Evolutionary conservation across 2,797 vertebrate genomes (phyloP), one percentile per base, ranked within the genome.

Genomic region (Pempheris klunzingeri): DNA sequence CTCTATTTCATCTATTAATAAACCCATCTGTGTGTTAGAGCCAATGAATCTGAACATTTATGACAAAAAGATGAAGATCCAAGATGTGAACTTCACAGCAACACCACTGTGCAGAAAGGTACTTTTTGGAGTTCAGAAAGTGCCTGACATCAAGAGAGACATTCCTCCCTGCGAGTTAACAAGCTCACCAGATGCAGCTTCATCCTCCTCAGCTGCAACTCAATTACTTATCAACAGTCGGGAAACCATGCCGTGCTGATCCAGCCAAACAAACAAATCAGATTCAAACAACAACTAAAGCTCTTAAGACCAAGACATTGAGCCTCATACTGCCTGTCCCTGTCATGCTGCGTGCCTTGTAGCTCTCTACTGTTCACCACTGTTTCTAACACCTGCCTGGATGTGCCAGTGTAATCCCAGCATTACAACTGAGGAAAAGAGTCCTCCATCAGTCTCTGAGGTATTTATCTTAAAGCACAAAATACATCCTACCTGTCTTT

Each of bases 191-290:
- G 70, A 77, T 46, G 46, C 70, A 55, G 73, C 50, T 54, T 73
- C 52, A 58, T 65, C 61, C 49, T 71, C 34, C 47, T 62, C 32
- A 7, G 47, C 58, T 41, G 30, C 20, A 66, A 65, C 74, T 69
- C 55, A 65, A 82, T 86, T 78, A 83, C 47, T 58, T 50, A 62
- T 78, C 53, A 52, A 52, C 74, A 74, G 84, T 74, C 5, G 6
- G 49, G 50, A 55, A 65, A 68, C 43, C 53, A n/a, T 41, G 58
- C 26, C 28, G 20, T 15, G 61, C 54, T 55, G 46, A 74, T 68
- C 53, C 61, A 62, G 17, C 24, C 44, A 44, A 72, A 72, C 66
- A 81, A 78, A 77, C 20, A 75, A 58, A 22, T 38, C 32, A n/a
- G 39, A 49, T 53, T 65, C 18, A 74, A 67, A 71, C 75, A 70